phyloP scores from a whole-genome alignment of 2,888 invertebrate species.

The Seira sanloemensis region DNA sequence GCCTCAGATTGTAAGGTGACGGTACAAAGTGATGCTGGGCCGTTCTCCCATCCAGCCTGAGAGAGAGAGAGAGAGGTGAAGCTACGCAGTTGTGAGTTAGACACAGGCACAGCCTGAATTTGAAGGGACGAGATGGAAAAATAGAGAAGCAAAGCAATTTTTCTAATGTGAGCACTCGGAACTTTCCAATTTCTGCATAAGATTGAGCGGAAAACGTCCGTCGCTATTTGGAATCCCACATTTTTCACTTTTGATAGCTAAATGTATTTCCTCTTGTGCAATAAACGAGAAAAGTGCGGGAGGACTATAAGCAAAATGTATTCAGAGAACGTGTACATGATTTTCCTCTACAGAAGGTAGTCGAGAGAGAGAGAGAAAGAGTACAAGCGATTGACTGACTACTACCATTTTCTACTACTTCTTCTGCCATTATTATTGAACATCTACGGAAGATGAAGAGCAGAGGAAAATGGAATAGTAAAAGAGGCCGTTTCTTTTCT shows the following conservation, averaged over 20 bases:
- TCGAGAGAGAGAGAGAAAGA: too few relatives aligned
- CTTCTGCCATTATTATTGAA: conserved; percentile 14
- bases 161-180: conserved; percentile 73
- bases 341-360: neutral
- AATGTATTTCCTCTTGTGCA: conserved; percentile 70
- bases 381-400: conserved; percentile 31
- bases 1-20: neutral
- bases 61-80: conserved; percentile 2
- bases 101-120: conserved; percentile 7
- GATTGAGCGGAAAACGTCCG: conserved; percentile 73
- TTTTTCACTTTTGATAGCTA: conserved; percentile 73
- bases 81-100: neutral
- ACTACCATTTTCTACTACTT: conserved; percentile 17
- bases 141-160: conserved; percentile 68
- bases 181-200: conserved; percentile 73
- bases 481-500: conserved; percentile 31
- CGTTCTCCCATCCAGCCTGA: too few relatives aligned
- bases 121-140: conserved; percentile 26
- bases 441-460: neutral
- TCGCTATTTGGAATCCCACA: conserved; percentile 71
- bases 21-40: neutral
- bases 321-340: neutral
- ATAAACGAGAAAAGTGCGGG: conserved; percentile 49
- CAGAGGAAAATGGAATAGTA: conserved; percentile 8
- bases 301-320: neutral